These are phyloP conservation scores for Taurulus bubalis DNA, from an alignment of 2,113 vertebrate genomes.

Conservation along the genomic window DNA sequence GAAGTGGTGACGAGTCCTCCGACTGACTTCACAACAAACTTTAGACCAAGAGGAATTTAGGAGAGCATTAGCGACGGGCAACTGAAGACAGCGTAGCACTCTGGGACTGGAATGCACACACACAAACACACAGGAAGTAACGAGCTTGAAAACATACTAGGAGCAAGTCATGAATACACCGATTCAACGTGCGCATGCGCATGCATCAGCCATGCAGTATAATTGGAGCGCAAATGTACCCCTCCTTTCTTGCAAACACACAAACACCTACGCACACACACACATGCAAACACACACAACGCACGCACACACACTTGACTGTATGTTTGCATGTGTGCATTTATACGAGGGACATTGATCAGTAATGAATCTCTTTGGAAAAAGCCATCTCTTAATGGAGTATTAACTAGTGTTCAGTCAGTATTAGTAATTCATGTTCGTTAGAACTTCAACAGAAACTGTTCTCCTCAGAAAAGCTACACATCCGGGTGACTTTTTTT, in stretches of 20 bases:
- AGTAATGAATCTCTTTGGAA: constrained; percentile 82
- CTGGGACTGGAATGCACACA: constrained; percentile 78
- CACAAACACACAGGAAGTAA: constrained; percentile 68
- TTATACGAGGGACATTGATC: constrained; percentile 68
- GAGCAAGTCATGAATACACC: constrained; percentile 41
- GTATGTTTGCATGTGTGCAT: constrained; percentile 77
- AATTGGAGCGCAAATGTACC: constrained; percentile 43
- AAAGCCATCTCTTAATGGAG: constrained; percentile 87
- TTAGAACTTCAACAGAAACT: constrained; percentile 80
- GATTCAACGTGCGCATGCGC: constrained; percentile 45
- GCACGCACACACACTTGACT: constrained; percentile 48
- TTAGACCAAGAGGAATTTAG: constrained; percentile 63
- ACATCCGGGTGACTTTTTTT: constrained; percentile 75
- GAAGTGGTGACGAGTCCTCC: constrained; percentile 70
- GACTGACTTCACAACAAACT: constrained; percentile 67
- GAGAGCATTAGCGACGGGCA: constrained; percentile 65
- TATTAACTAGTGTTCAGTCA: constrained; percentile 81
- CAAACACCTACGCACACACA: constrained; percentile 7
- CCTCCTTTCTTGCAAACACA: constrained; percentile 28
- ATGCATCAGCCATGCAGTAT: constrained; percentile 43
- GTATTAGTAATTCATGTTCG: constrained; percentile 82
- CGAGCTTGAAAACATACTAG: constrained; percentile 40
- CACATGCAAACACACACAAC: constrained; percentile 19
- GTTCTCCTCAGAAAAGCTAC: constrained; percentile 78
- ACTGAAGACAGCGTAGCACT: constrained; percentile 81